Percentiles rank a stretch among this genome's conserved stretches.
These are phyloP conservation scores for Oasisia sp. DNA, from an alignment of 2,888 invertebrate genomes.

Conservation along the genomic window DNA sequence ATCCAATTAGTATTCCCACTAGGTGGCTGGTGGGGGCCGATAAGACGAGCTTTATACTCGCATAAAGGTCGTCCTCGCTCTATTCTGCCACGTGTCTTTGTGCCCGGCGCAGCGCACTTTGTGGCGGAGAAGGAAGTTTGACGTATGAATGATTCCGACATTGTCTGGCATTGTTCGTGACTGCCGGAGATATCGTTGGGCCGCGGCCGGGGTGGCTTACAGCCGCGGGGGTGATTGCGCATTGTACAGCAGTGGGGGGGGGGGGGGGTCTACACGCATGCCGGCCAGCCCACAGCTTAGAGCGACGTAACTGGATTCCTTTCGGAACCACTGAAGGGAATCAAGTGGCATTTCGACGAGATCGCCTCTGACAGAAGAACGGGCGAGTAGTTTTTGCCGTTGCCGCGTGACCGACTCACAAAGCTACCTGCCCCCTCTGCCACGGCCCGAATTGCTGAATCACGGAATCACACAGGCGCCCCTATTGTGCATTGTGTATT, in stretches of 20 bases:
- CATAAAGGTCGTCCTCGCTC: conserved; percentile 12
- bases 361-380: neutral
- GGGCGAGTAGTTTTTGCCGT: neutral
- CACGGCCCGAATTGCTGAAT: neutral
- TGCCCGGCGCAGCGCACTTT: neutral
- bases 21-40: neutral
- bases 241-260: neutral
- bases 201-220: neutral
- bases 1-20: neutral
- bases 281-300: neutral
- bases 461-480: neutral
- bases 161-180: neutral
- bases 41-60: neutral
- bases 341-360: neutral
- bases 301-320: conserved; percentile 13
- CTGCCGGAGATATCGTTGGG: neutral
- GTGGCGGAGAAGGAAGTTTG: neutral
- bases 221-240: neutral
- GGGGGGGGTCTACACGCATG: neutral
- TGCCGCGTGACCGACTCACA: neutral
- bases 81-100: neutral
- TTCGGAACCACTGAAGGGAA: conserved; percentile 10
- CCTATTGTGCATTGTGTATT: conserved; percentile 13
- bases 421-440: neutral
- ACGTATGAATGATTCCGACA: conserved; percentile 2